phyloP scores from a whole-genome alignment of 2,888 invertebrate species.

The Protodeltote pygarga region DNA sequence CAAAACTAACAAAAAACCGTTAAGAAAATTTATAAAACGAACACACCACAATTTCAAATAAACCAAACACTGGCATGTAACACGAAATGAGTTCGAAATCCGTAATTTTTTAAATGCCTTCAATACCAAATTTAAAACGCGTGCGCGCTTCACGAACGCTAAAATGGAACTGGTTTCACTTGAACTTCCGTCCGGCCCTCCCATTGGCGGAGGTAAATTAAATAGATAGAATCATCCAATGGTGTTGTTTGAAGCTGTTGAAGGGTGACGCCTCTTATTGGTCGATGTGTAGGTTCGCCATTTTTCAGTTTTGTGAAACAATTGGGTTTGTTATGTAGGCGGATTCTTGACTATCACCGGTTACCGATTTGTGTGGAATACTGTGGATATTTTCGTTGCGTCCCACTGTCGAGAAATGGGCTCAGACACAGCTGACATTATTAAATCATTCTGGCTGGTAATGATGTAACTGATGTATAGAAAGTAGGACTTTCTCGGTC shows the following conservation, averaged over 20 bases:
- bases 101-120: constrained; percentile 56
- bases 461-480: constrained; percentile 53
- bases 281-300: constrained; percentile 75
- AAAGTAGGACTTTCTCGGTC: constrained; percentile 49
- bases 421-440: constrained; percentile 67
- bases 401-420: constrained; percentile 50
- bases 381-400: constrained; percentile 68
- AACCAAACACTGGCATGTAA: constrained; percentile 53
- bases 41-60: constrained; percentile 41
- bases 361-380: constrained; percentile 59
- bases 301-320: constrained; percentile 81
- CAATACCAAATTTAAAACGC: constrained; percentile 62
- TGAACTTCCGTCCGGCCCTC: constrained; percentile 68
- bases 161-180: constrained; percentile 84
- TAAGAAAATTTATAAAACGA: constrained; percentile 41
- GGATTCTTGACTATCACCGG: constrained; percentile 59
- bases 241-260: constrained; percentile 44
- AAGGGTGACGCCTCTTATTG: constrained; percentile 81
- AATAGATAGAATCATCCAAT: constrained; percentile 70
- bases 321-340: constrained; percentile 81
- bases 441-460: constrained; percentile 61
- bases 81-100: constrained; percentile 51
- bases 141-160: constrained; percentile 67
- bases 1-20: constrained; percentile 40
- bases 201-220: constrained; percentile 71